Base-by-base conservation (phyloP, 2,113 vertebrate genomes). In the Pachyramphus minor region DNA sequence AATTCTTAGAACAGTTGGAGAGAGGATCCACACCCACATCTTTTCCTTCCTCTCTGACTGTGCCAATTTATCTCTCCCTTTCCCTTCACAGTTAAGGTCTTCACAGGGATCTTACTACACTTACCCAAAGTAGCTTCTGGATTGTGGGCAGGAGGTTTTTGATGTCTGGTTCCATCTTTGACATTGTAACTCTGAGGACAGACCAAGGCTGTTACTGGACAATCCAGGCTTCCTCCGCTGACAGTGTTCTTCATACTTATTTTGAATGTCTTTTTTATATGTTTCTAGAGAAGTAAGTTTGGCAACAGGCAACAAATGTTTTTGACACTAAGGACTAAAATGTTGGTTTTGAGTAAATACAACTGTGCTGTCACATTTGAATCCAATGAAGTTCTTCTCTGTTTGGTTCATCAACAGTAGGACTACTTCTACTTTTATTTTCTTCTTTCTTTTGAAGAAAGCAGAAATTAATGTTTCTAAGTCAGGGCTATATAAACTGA, bases 21-120 rank as follows among this genome's bases (percentile, higher is more conserved):
- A 84, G 85, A 84, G 73, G 56, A 92, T 95, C 95, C 95, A 96
- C 96, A 94, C 94, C 93, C 94, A 93, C 76, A 86, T 96, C 90
- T 95, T 95, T 94, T 93, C 94, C 89, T 95, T 96, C 85, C 91
- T 95, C 82, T 95, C 79, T 86, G 56, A 77, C 75, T 63, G 53
- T 87, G 90, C 83, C 91, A 92, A 84, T 90, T 87, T 92, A 53
- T 85, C 75, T 92, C 55, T 95, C 45, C 23, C 69, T 88, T 90
- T 80, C 85, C 71, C 66, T 72, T 2, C 4, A 76, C 53, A 89
- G 6, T 84, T 90, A 75, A 41, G 79, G 47, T 88, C 90, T 96
- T 92, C 88, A 92, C 80, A 89, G 91, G 95, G 90, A 52, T 83
- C 68, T 49, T 56, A 37, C 79, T 88, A n/a, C 25, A 39, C 16